Conservation (phyloP, 1,140 invertebrate genomes). For the Philaenus spumarius region DNA sequence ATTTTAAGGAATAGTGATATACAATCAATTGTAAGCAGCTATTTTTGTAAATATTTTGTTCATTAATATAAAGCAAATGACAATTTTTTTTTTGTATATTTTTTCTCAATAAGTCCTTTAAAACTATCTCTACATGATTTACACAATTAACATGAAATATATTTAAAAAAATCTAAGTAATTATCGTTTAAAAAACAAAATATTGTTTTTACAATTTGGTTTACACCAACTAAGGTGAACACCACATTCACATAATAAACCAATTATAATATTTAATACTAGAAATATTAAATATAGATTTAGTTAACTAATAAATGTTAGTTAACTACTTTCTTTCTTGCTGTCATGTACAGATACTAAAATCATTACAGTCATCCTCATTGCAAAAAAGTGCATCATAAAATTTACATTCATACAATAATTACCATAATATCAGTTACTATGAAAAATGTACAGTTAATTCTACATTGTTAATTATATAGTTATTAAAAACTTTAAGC, state of each 20-base stretch:
- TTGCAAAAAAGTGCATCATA: not conserved
- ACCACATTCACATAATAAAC: not conserved
- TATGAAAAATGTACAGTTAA: conserved; percentile 14
- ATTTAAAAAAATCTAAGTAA: not conserved
- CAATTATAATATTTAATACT: not conserved
- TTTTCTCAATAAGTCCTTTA: too few species aligned
- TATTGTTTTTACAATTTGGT: not conserved
- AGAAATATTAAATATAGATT: conserved; percentile 8
- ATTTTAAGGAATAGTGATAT: too few species aligned
- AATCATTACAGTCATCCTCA: not conserved
- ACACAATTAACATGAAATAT: too few species aligned
- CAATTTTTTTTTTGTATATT: too few species aligned
- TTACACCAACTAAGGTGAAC: not conserved
- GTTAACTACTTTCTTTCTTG: conserved; percentile 1
- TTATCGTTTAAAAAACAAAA: not conserved
- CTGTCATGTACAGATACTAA: conserved; percentile 10
- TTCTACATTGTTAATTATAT: conserved; percentile 5
- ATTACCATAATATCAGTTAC: not conserved
- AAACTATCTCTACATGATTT: too few species aligned
- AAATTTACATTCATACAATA: conserved; percentile 4
- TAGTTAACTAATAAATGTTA: conserved; percentile 3
- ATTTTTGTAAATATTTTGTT: too few species aligned
- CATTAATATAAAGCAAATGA: too few species aligned
- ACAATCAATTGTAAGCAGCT: too few species aligned
- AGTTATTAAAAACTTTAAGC: conserved; percentile 5